Base-by-base conservation (phyloP, 2,113 vertebrate genomes). In the Gila orcuttii region DNA sequence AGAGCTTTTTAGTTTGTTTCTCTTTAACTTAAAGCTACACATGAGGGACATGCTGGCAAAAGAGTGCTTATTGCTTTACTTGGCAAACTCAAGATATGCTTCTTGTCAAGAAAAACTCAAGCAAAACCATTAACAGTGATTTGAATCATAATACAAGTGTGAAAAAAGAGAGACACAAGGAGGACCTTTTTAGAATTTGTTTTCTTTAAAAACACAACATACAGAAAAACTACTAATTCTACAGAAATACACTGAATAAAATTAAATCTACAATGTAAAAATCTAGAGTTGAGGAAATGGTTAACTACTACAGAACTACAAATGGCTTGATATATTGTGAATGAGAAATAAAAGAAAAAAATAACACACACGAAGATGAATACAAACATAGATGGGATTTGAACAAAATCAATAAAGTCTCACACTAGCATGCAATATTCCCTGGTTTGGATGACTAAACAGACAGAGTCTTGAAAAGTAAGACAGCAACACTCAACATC, bases 161-260 rank as follows among this genome's bases (percentile, higher is more conserved):
- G 93, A 92, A 91, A 90, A 95, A 94, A 93, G 90, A 94, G 93
- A 94, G 91, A 95, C 93, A 93, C 85, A n/a, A 91, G 86, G 42
- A 91, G 86, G 88, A 92, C 80, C 50, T 81, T 86, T 42, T 69
- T 71, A 71, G 42, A 50, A 28, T 50, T 47, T 89, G 88, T 83
- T 89, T 42, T 42, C 8, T 42, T 62, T 85, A 90, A 82, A 90
- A 90, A 90, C 89, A 93, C 83, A 86, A 86, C 85, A 90, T 85
- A 85, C 89, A 93, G 91, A 93, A 71, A 89, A 89, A 75, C 84
- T 89, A 90, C 83, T 36, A 68, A 88, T 88, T 90, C 90, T 87
- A 93, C 91, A 93, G 89, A 85, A 91, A 88, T 77, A 86, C 90
- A 92, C 78, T 85, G 33, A 92, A 91, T 74, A 86, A 66, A 89